phyloP scores from a whole-genome alignment of 2,113 vertebrate species.

The Proteles cristata region DNA sequence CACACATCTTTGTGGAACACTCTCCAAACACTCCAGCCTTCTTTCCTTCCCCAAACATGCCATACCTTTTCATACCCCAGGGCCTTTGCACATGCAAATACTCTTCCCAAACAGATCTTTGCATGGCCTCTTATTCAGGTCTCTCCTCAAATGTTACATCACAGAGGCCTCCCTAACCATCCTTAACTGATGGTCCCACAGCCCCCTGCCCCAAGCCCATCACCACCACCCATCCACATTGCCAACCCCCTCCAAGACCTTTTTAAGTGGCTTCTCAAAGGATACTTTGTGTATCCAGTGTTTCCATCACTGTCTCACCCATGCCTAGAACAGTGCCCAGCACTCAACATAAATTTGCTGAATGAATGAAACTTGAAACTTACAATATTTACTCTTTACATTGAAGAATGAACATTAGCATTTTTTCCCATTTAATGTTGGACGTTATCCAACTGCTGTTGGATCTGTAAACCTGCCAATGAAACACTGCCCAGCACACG shows the following conservation, averaged over 20 bases:
- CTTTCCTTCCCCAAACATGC: background rate
- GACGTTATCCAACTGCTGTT: background rate
- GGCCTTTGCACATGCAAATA: background rate
- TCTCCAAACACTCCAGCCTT: background rate
- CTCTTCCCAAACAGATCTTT: background rate
- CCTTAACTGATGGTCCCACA: background rate
- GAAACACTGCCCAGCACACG: background rate
- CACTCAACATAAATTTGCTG: background rate
- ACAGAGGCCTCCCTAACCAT: background rate
- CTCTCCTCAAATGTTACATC: background rate
- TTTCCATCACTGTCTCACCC: background rate
- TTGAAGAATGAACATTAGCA: background rate
- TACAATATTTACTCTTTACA: background rate
- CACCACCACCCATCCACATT: background rate
- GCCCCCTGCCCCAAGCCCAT: background rate
- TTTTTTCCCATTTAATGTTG: background rate
- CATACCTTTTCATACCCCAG: background rate
- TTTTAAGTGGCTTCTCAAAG: background rate
- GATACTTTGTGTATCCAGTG: background rate
- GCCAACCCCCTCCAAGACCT: background rate
- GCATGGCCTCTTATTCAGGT: fast-evolving
- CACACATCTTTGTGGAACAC: background rate
- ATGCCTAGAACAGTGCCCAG: background rate
- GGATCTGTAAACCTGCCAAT: background rate
- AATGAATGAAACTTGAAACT: background rate